Percentiles rank a stretch among this genome's conserved stretches.
Conservation (phyloP, 1,140 invertebrate species). For the Drosophila lacteicornis region DNA sequence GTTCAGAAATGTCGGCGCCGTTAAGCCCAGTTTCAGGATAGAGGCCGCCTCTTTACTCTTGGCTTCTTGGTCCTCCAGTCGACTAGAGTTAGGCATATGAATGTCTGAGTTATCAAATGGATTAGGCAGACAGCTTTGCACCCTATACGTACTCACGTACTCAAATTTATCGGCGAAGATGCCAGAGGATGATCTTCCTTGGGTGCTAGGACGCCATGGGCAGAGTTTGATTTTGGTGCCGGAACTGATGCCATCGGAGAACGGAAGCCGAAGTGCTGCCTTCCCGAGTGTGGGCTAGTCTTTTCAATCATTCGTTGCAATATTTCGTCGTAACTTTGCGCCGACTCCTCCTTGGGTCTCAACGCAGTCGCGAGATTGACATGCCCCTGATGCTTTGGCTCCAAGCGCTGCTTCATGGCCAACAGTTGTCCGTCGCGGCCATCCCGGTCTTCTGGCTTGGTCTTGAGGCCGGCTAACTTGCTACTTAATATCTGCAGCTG, state of each 20-base stretch:
- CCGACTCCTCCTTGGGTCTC: not conserved
- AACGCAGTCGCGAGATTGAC: not conserved
- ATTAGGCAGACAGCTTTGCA: not conserved
- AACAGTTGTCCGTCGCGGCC: not conserved
- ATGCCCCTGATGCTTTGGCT: not conserved
- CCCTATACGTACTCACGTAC: slow-evolving; percentile 41
- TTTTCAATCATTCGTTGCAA: slow-evolving; percentile 46
- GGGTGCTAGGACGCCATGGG: not conserved
- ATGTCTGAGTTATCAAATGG: slow-evolving; percentile 23
- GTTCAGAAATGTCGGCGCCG: slow-evolving; percentile 50
- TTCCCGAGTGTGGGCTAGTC: slow-evolving; percentile 15
- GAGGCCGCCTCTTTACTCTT: not conserved
- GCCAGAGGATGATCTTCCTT: not conserved
- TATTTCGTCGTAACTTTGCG: slow-evolving; percentile 10
- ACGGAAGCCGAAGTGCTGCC: too few species aligned
- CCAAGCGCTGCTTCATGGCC: slow-evolving; percentile 17
- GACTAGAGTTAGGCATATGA: slow-evolving; percentile 26
- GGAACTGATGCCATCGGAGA: not conserved
- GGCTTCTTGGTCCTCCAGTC: not conserved
- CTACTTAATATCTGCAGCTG: slow-evolving; percentile 1
- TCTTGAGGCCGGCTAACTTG: not conserved
- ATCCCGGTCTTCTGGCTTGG: not conserved
- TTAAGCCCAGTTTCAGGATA: slow-evolving; percentile 7
- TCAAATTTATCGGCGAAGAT: not conserved
- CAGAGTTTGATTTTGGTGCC: not conserved